Evolutionary conservation across 2,113 vertebrate genomes (phyloP).

Genomic region (Ptychochromis oligacanthus): DNA sequence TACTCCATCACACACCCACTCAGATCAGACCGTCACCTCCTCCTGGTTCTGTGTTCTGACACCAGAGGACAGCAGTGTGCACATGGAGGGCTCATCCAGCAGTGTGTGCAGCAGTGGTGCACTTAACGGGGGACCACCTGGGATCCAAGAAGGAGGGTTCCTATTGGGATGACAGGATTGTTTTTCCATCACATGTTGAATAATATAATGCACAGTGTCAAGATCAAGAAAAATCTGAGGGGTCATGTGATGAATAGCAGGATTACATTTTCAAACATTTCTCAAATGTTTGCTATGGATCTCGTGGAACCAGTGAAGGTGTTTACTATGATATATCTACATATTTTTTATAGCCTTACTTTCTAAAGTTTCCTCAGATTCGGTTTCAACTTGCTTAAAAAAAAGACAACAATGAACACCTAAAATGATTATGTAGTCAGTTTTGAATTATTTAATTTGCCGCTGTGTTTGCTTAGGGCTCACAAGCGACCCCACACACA

Average conservation of each 20-base stretch:
- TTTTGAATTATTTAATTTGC: not conserved
- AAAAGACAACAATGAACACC: not conserved
- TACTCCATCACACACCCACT: constrained; percentile 39
- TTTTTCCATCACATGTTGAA: constrained; percentile 23
- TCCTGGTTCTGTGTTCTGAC: not conserved
- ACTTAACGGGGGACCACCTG: constrained; percentile 21
- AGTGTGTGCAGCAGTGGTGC: constrained; percentile 3
- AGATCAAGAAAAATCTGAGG: not conserved
- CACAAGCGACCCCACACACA: not conserved
- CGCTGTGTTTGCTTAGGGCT: not conserved
- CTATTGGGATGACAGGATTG: constrained; percentile 15
- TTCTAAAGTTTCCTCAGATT: not conserved
- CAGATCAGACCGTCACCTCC: not conserved
- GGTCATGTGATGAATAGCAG: not conserved
- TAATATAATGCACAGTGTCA: not conserved
- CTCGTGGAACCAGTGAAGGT: not conserved
- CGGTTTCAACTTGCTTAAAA: not conserved
- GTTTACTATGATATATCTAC: not conserved
- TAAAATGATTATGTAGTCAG: not conserved
- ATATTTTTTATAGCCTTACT: not conserved
- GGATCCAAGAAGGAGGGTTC: constrained; percentile 14
- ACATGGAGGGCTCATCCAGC: fast-evolving
- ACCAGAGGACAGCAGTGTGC: constrained; percentile 55
- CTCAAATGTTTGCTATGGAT: not conserved
- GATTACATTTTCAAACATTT: not conserved